A percentile compares a stretch with the other conserved stretches of the same genome.
phyloP scores from a whole-genome alignment of 2,113 vertebrate genomes.

The Bufo bufo region DNA sequence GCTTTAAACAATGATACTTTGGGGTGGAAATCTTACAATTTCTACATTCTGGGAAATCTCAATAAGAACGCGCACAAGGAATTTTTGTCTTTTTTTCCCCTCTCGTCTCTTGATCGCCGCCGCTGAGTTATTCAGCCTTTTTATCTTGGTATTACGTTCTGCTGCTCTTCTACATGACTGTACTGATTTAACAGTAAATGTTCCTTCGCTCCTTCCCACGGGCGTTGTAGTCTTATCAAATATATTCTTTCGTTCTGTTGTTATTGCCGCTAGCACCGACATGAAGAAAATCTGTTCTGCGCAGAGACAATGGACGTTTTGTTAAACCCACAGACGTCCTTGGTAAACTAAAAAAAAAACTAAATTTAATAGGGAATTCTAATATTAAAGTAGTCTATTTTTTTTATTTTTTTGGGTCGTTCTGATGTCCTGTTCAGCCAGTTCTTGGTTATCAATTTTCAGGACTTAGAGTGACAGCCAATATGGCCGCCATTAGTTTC shows the following conservation, averaged over 20 bases:
- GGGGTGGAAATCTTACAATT: too few species aligned
- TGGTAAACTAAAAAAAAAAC: too few species aligned
- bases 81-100: too few species aligned
- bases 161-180: not conserved
- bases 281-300: not conserved
- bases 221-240: not conserved
- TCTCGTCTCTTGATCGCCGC: not conserved
- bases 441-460: too few species aligned
- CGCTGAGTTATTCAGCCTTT: not conserved
- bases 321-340: not conserved
- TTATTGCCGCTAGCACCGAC: not conserved
- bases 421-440: too few species aligned
- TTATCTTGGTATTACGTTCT: not conserved
- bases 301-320: not conserved
- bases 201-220: not conserved
- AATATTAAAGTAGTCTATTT: too few species aligned
- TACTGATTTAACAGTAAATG: not conserved
- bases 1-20: too few species aligned
- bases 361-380: too few species aligned
- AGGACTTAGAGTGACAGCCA: not conserved
- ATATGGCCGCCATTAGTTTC: not conserved
- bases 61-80: too few species aligned
- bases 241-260: not conserved
- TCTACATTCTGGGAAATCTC: too few species aligned
- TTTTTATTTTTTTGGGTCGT: too few species aligned